phyloP scores from a whole-genome alignment of 2,113 vertebrate genomes.

The Salvelinus fontinalis region DNA sequence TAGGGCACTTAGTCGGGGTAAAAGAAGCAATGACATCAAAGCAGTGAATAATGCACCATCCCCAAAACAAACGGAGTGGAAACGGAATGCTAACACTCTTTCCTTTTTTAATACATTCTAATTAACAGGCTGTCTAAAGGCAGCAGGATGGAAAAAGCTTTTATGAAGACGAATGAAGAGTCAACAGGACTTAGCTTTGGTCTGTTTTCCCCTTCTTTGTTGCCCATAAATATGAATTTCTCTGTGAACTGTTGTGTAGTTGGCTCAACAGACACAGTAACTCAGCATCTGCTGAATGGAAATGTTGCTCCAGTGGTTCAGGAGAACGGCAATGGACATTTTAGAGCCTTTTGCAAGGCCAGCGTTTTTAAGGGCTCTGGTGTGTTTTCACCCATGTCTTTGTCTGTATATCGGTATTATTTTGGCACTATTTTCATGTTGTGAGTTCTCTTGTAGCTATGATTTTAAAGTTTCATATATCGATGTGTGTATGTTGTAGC shows the following conservation, averaged over 20 bases:
- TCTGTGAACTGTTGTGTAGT: not conserved
- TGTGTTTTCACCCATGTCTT: not conserved
- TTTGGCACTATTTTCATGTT: too few relatives aligned
- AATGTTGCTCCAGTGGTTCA: constrained; percentile 1
- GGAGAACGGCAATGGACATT: not conserved
- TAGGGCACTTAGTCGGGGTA: not conserved
- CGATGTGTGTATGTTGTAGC: too few relatives aligned
- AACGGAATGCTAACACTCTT: constrained; percentile 22
- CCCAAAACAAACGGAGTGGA: constrained; percentile 23
- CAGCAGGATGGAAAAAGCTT: not conserved
- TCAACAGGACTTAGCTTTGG: constrained; percentile 1
- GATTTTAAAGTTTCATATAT: too few relatives aligned
- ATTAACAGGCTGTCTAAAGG: constrained; percentile 39
- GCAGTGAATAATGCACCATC: not conserved
- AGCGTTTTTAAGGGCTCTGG: not conserved
- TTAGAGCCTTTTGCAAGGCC: not conserved
- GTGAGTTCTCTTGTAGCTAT: too few relatives aligned
- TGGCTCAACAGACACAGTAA: not conserved
- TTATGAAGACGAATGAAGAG: constrained; percentile 42
- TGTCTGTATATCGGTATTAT: too few relatives aligned
- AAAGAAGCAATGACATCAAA: not conserved
- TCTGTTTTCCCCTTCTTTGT: constrained; percentile 10
- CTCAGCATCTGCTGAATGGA: constrained; percentile 20
- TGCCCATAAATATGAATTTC: constrained; percentile 22
- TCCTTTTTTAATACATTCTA: constrained; percentile 37